Conservation (phyloP, 2,113 vertebrate species). For the Actenoides hombroni region DNA sequence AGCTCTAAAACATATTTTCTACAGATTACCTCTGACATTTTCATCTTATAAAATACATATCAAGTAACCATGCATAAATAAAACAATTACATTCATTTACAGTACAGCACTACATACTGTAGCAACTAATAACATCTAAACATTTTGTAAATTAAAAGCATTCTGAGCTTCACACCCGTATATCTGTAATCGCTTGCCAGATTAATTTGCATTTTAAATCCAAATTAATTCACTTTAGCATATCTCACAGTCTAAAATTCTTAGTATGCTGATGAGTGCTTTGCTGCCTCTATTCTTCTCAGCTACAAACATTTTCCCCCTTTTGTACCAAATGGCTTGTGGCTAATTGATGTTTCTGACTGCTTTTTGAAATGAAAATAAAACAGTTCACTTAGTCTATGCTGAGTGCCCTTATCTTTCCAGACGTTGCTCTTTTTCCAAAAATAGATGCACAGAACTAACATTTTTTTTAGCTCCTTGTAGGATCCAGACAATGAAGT, state of each 20-base stretch:
- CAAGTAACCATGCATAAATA: slow-evolving; percentile 77
- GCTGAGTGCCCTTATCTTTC: slow-evolving; percentile 85
- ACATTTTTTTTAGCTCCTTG: slow-evolving; percentile 82
- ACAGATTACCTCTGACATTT: slow-evolving; percentile 73
- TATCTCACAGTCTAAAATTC: slow-evolving; percentile 91
- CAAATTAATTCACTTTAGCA: slow-evolving; percentile 99
- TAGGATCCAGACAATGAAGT: slow-evolving; percentile 91
- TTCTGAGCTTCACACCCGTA: slow-evolving; percentile 85
- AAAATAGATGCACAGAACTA: slow-evolving; percentile 82
- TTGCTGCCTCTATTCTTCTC: slow-evolving; percentile 83
- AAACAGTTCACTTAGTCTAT: slow-evolving; percentile 85
- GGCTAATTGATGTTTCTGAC: slow-evolving; percentile 92
- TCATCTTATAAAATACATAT: slow-evolving; percentile 72
- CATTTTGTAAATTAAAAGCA: slow-evolving; percentile 85
- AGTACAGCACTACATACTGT: slow-evolving; percentile 70
- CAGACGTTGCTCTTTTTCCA: slow-evolving; percentile 82
- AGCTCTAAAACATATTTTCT: slow-evolving; percentile 70
- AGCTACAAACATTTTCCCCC: slow-evolving; percentile 86
- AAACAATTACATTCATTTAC: slow-evolving; percentile 82
- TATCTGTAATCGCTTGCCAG: slow-evolving; percentile 90
- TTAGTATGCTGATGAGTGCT: slow-evolving; percentile 96
- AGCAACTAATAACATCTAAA: slow-evolving; percentile 85
- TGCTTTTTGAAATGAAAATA: slow-evolving; percentile 90
- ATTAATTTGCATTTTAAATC: slow-evolving; percentile 99
- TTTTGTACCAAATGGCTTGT: slow-evolving; percentile 90